A percentile compares a stretch with the other conserved stretches of the same genome.
Conservation (phyloP, 2,888 invertebrate species). For the Drosophila antonietae region DNA sequence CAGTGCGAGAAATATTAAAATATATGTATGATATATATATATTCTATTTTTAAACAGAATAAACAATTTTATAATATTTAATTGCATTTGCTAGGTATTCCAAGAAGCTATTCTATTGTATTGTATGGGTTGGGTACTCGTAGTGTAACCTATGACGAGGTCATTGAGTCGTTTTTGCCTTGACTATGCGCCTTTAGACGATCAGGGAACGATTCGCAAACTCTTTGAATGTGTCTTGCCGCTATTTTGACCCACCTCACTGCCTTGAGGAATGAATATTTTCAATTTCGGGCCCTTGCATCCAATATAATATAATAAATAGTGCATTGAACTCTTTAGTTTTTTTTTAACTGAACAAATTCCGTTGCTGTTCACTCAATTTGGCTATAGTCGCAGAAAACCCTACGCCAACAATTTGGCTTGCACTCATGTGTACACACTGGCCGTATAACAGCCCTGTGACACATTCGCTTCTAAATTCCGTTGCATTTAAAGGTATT, state of each 20-base stretch:
- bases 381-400: neutral
- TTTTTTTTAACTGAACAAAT: neutral
- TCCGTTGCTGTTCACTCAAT: neutral
- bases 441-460: neutral
- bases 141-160: neutral
- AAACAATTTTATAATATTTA: neutral
- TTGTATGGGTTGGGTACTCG: no score
- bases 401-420: neutral
- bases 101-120: neutral
- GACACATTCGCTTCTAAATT: neutral
- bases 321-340: neutral
- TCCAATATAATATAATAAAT: no score
- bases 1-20: neutral
- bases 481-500: neutral
- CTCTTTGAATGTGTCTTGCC: no score
- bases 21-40: neutral
- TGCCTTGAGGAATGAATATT: no score
- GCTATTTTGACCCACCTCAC: no score
- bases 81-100: neutral
- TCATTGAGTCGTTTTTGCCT: no score
- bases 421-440: neutral
- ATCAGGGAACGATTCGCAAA: no score
- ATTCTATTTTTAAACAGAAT: neutral
- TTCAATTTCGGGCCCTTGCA: no score
- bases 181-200: no score